Evolutionary conservation across 2,888 invertebrate genomes (phyloP).

Genomic region (Apotomis turbidana): DNA sequence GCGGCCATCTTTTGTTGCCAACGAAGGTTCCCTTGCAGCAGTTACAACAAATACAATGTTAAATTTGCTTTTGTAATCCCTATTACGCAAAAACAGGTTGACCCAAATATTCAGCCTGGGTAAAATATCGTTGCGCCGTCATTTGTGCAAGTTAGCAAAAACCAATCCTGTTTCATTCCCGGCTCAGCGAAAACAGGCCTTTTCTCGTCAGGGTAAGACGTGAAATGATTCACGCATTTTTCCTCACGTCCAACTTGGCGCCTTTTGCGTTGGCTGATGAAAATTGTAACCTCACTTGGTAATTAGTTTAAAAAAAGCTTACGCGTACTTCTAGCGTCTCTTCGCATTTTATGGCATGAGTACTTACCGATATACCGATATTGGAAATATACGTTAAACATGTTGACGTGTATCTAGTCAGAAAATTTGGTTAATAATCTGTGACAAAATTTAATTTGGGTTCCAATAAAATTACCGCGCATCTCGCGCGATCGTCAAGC

Average conservation of each 20-base stretch:
- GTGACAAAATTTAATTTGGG: constrained; percentile 24
- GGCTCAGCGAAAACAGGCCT: constrained; percentile 64
- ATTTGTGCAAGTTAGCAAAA: constrained; percentile 81
- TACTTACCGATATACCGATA: constrained; percentile 11
- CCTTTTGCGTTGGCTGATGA: constrained; percentile 71
- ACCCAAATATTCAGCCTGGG: constrained; percentile 79
- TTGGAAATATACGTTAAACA: constrained; percentile 3
- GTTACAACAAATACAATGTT: constrained; percentile 78
- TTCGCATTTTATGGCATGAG: constrained; percentile 41
- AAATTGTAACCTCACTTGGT: constrained; percentile 65
- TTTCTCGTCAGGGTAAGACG: constrained; percentile 63
- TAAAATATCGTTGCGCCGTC: constrained; percentile 78
- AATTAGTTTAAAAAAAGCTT: constrained; percentile 65
- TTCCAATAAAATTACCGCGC: constrained; percentile 22
- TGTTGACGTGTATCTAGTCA: constrained; percentile 12
- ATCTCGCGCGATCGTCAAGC: constrained; percentile 25
- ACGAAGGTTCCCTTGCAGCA: constrained; percentile 72
- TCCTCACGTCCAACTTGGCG: constrained; percentile 58
- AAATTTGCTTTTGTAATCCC: constrained; percentile 80
- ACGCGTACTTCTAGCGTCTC: constrained; percentile 48
- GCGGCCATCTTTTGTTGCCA: constrained; percentile 73
- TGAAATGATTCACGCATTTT: constrained; percentile 62
- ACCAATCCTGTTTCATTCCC: constrained; percentile 70
- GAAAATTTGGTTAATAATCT: constrained; percentile 31
- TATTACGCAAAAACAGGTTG: constrained; percentile 82